phyloP scores from a whole-genome alignment of 2,888 invertebrate species.

The Drosophila anomelani region DNA sequence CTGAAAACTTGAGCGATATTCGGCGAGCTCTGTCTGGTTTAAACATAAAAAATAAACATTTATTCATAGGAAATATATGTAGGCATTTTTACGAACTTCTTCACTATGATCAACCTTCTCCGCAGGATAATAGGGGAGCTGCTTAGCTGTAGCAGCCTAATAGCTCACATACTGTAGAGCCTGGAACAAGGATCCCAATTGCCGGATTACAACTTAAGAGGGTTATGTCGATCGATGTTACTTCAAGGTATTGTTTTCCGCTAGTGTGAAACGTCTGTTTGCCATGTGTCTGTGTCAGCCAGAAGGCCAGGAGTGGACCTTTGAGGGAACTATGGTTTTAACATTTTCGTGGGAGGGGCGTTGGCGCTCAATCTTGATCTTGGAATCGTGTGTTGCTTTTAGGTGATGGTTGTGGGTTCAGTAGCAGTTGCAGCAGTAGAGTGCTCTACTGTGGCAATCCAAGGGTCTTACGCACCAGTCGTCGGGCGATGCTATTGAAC shows the following conservation, averaged over 20 bases:
- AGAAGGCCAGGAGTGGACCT: not conserved
- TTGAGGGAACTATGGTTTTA: slow-evolving; percentile 10
- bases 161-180: not conserved
- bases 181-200: not conserved
- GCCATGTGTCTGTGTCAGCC: slow-evolving; percentile 3
- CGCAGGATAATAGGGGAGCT: not conserved
- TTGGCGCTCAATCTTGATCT: slow-evolving; percentile 9
- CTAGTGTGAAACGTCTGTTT: slow-evolving; percentile 33
- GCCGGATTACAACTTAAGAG: slow-evolving; percentile 8
- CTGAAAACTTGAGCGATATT: not conserved
- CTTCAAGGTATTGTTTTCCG: slow-evolving; percentile 25
- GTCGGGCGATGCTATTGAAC: slow-evolving; percentile 96
- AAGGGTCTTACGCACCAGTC: slow-evolving; percentile 95
- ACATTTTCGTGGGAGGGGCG: slow-evolving; percentile 4
- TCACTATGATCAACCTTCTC: slow-evolving; percentile 8
- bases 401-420: slow-evolving; percentile 10
- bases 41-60: slow-evolving; percentile 28
- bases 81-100: not conserved
- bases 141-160: not conserved
- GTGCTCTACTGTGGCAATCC: slow-evolving; percentile 86
- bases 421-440: not conserved
- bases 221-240: slow-evolving; percentile 34
- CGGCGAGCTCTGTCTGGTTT: not conserved
- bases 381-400: slow-evolving; percentile 19
- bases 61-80: slow-evolving; percentile 15